Evolutionary conservation across 2,797 vertebrate species (phyloP).

Genomic region (Centroberyx gerrardi): DNA sequence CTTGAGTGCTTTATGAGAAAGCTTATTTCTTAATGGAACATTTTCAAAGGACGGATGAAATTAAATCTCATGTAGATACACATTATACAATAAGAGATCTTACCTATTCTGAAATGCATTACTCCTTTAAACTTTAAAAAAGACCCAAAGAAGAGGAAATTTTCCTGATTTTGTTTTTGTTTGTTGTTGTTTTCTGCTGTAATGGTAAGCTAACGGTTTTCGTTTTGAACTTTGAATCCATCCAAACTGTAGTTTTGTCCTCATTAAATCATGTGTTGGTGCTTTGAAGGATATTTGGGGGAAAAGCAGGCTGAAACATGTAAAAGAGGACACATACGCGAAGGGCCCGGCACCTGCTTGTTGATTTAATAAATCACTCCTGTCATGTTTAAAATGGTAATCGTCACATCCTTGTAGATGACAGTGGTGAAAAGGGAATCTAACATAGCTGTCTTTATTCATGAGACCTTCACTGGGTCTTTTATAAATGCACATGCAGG

Average conservation of each 20-base stretch:
- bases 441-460: constrained; percentile 35
- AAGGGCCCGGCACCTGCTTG: neutral
- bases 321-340: neutral
- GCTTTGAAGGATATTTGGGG: neutral
- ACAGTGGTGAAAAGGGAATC: constrained; percentile 3
- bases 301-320: neutral
- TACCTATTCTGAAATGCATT: no score
- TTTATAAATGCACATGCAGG: constrained; percentile 13
- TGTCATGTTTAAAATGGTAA: constrained; percentile 21
- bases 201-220: no score
- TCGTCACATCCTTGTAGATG: constrained; percentile 9
- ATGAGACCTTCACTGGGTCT: constrained; percentile 29
- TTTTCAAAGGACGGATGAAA: neutral
- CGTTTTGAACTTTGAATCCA: no score
- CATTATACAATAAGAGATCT: no score
- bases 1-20: neutral
- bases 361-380: constrained; percentile 28
- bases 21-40: constrained; percentile 1
- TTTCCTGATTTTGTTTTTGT: neutral
- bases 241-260: neutral
- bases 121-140: no score
- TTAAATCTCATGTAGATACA: no score
- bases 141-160: neutral
- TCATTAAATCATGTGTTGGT: neutral
- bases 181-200: neutral